Evolutionary conservation across 2,113 vertebrate genomes (phyloP).

Genomic region (Ciconia stormi): DNA sequence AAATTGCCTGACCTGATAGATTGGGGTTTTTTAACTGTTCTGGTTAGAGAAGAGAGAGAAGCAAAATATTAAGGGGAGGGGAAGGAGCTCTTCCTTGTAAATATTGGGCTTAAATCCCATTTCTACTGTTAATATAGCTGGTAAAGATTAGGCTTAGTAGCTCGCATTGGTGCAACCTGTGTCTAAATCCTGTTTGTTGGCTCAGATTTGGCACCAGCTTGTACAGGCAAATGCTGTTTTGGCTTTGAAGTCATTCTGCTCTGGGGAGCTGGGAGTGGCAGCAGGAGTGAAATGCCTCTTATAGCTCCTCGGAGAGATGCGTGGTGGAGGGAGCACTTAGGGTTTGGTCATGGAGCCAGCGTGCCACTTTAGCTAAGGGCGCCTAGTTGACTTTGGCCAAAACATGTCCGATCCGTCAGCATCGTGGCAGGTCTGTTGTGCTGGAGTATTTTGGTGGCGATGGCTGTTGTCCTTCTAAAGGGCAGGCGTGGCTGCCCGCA

Average conservation of each 20-base stretch:
- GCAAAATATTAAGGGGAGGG: background rate
- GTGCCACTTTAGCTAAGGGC: background rate
- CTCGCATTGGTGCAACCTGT: background rate
- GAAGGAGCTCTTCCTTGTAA: background rate
- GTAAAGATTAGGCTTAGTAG: background rate
- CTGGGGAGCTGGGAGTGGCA: background rate
- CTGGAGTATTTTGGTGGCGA: background rate
- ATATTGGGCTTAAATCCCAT: background rate
- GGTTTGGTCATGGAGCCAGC: background rate
- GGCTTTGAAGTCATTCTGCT: background rate
- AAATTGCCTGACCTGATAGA: background rate
- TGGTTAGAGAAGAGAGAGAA: background rate
- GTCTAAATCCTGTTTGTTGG: background rate
- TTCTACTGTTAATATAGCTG: background rate
- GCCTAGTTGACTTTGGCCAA: background rate
- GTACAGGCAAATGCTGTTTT: background rate
- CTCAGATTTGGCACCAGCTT: background rate
- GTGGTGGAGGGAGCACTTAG: background rate
- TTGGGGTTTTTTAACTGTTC: background rate
- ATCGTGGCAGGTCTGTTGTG: background rate
- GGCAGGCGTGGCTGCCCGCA: background rate
- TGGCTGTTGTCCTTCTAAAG: background rate
- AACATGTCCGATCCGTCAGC: background rate
- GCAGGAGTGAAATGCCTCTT: background rate
- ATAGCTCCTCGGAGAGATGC: background rate